Evolutionary conservation across 2,113 vertebrate genomes (phyloP).

Genomic region (Marmota flaviventris): DNA sequence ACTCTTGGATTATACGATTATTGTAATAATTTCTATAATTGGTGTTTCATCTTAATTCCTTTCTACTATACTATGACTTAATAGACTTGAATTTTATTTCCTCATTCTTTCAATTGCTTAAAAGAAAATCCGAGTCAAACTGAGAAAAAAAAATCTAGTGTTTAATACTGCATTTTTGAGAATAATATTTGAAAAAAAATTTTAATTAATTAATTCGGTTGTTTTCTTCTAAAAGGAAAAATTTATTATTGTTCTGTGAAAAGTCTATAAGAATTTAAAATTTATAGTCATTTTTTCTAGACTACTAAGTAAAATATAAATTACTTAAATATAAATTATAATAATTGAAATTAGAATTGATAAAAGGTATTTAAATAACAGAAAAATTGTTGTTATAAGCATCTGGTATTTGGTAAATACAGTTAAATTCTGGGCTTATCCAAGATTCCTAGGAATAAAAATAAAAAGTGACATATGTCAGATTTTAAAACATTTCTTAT

Average conservation of each 20-base stretch:
- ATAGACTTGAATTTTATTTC: not conserved
- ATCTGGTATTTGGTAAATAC: constrained; percentile 22
- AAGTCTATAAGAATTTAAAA: constrained; percentile 3
- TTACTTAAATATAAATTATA: not conserved
- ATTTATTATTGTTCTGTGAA: not conserved
- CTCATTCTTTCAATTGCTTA: not conserved
- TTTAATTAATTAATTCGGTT: not conserved
- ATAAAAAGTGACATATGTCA: not conserved
- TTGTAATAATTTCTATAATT: not conserved
- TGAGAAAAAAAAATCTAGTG: not conserved
- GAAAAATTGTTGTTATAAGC: not conserved
- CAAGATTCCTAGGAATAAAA: not conserved
- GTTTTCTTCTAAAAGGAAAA: not conserved
- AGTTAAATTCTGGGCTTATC: not conserved
- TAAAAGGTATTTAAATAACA: constrained; percentile 17
- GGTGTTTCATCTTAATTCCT: not conserved
- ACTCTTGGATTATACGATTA: not conserved
- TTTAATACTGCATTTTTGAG: not conserved
- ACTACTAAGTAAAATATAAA: not conserved
- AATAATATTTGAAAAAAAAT: not conserved
- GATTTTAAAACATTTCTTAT: not conserved
- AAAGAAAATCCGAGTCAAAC: not conserved
- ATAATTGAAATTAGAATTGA: not conserved
- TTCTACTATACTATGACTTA: not conserved
- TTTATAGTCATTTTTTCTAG: not conserved